phyloP scores from a whole-genome alignment of 2,113 vertebrate genomes.

The Petromus typicus region DNA sequence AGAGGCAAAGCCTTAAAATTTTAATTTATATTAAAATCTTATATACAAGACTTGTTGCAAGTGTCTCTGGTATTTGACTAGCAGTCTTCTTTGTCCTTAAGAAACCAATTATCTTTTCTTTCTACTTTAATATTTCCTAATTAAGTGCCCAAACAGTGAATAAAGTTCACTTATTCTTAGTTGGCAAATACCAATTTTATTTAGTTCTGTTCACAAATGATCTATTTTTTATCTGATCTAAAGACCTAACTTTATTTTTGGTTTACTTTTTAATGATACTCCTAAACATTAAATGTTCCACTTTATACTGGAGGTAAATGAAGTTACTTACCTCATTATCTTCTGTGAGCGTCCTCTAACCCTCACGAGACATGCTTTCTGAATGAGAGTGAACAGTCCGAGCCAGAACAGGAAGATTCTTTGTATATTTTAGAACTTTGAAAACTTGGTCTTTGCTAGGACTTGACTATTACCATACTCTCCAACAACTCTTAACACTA shows the following conservation, averaged over 20 bases:
- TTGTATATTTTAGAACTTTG: not conserved
- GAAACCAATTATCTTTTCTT: not conserved
- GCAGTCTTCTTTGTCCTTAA: not conserved
- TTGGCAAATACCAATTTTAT: slow-evolving; percentile 10
- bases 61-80: not conserved
- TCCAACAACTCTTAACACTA: not conserved
- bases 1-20: not conserved
- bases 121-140: slow-evolving; percentile 26
- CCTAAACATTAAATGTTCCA: not conserved
- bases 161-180: slow-evolving; percentile 42
- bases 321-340: not conserved
- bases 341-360: not conserved
- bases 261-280: not conserved
- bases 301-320: not conserved
- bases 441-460: not conserved
- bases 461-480: not conserved
- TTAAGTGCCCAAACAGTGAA: not conserved
- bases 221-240: not conserved
- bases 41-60: not conserved
- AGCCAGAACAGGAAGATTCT: not conserved
- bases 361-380: not conserved
- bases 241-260: not conserved
- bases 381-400: not conserved
- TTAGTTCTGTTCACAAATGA: slow-evolving; percentile 33
- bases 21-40: not conserved